A percentile compares a stretch with the other conserved stretches of the same genome.
Evolutionary conservation across 1,140 invertebrate genomes (phyloP).

Genomic region (Zaprionus ghesquierei): DNA sequence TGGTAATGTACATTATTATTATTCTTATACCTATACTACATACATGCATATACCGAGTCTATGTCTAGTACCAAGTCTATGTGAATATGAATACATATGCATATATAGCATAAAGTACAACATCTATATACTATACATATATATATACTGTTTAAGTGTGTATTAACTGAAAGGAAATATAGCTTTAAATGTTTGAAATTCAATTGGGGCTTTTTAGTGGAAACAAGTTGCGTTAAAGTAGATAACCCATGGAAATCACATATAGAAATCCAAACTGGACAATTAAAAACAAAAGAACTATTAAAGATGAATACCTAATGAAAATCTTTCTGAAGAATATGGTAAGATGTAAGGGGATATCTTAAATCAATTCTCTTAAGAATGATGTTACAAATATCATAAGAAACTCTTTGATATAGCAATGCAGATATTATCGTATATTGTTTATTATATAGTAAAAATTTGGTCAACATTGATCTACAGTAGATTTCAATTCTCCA

Average conservation of each 20-base stretch:
- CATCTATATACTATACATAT: not conserved
- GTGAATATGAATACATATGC: constrained; percentile 52
- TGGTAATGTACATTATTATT: constrained; percentile 49
- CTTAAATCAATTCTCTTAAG: no score
- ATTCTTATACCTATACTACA: not conserved
- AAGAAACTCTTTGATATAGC: not conserved
- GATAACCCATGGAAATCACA: no score
- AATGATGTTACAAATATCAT: no score
- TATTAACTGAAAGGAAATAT: constrained; percentile 65
- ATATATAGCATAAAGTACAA: constrained; percentile 5
- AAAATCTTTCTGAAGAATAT: no score
- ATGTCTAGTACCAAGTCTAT: constrained; percentile 54
- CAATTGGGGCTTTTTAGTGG: constrained; percentile 3
- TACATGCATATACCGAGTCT: constrained; percentile 39
- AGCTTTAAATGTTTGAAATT: constrained; percentile 73
- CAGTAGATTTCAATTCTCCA: constrained; percentile 27
- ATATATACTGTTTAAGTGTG: constrained; percentile 31
- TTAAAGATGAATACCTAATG: no score
- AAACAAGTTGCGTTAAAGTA: not conserved
- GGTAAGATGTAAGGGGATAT: no score
- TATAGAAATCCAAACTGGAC: no score
- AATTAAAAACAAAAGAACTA: no score
- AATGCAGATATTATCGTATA: not conserved
- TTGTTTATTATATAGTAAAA: not conserved
- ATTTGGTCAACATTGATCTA: not conserved